Conservation (phyloP, 2,113 vertebrate species). For the Grallaria varia region DNA sequence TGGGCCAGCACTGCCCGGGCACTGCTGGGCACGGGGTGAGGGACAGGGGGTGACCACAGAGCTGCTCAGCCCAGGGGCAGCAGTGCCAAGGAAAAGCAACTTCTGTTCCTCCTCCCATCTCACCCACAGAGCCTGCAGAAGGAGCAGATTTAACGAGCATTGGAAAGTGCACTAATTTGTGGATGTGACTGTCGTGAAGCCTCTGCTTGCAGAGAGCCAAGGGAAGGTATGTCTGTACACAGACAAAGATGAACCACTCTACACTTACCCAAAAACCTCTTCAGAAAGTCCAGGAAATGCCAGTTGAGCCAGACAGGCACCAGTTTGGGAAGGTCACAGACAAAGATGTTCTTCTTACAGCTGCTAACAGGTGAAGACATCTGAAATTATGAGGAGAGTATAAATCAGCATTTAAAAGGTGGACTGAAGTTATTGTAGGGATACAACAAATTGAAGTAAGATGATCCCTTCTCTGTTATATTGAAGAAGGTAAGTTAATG, state of each 20-base stretch:
- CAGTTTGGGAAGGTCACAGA: background rate
- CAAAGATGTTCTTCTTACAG: background rate
- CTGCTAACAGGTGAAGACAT: background rate
- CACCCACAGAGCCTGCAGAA: slow-evolving; percentile 10
- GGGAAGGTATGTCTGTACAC: background rate
- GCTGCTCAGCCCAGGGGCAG: background rate
- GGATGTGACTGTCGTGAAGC: slow-evolving; percentile 9
- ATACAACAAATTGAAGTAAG: background rate
- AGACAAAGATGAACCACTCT: background rate
- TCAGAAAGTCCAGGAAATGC: background rate
- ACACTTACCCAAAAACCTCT: background rate
- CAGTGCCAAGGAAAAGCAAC: background rate
- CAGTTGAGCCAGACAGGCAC: background rate
- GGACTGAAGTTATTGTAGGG: background rate
- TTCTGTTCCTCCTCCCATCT: background rate
- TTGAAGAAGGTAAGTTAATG: background rate
- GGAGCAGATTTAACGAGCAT: slow-evolving; percentile 32
- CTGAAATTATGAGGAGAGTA: background rate
- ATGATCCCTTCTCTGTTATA: background rate
- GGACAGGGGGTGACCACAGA: background rate
- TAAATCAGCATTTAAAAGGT: background rate
- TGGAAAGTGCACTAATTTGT: slow-evolving; percentile 38
- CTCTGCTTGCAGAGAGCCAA: slow-evolving; percentile 12
- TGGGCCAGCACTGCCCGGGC: background rate
- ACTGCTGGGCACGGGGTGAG: background rate